These are phyloP conservation scores for Platyura marginata DNA, from an alignment of 1,140 invertebrate genomes.

Conservation along the genomic window DNA sequence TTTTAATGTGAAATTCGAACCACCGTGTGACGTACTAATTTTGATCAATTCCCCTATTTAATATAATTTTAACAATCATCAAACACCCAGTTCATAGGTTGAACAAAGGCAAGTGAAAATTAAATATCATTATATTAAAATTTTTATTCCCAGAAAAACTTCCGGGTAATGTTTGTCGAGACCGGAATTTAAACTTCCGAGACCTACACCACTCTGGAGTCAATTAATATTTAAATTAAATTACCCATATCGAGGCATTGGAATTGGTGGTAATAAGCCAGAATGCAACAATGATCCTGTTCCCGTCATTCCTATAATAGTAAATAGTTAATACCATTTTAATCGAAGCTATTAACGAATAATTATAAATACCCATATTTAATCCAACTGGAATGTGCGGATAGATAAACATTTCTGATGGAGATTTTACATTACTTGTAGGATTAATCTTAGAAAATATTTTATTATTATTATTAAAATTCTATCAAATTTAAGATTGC, in stretches of 20 bases:
- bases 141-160: too few species aligned
- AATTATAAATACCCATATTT: background rate
- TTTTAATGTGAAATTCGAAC: too few species aligned
- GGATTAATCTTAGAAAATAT: background rate
- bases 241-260: background rate
- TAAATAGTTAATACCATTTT: background rate
- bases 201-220: too few species aligned
- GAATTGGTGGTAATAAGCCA: background rate
- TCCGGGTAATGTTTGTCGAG: too few species aligned
- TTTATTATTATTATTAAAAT: constrained; percentile 39
- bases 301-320: background rate
- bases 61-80: too few species aligned
- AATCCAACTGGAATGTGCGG: background rate
- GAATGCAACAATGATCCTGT: background rate
- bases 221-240: too few species aligned
- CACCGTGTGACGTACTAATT: too few species aligned
- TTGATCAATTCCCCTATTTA: too few species aligned
- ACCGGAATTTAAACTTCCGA: too few species aligned
- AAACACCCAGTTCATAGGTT: too few species aligned
- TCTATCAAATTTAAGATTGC: constrained; percentile 38
- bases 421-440: background rate
- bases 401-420: background rate
- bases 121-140: too few species aligned
- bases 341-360: background rate
- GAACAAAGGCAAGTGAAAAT: too few species aligned